These are phyloP conservation scores for Drosophila silvestris DNA, from an alignment of 2,888 invertebrate species.

Conservation along the genomic window DNA sequence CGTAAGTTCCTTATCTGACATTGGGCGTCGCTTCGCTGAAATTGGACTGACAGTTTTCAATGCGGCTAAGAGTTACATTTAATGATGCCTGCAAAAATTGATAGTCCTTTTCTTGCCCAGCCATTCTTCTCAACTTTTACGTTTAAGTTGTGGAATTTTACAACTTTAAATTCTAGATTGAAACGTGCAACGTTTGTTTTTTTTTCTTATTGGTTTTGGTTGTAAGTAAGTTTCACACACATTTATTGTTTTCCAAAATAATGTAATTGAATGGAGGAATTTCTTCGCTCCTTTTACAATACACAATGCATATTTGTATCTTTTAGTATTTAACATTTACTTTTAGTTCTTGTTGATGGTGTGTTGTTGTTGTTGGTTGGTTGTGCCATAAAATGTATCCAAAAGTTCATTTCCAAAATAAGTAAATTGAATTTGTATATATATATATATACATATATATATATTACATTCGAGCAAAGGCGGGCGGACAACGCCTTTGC, in stretches of 20 bases:
- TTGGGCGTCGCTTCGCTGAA: constrained; percentile 22
- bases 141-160: constrained; percentile 57
- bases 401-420: constrained; percentile 62
- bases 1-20: constrained; percentile 51
- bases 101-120: constrained; percentile 17
- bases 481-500: constrained; percentile 39
- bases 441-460: constrained; percentile 12
- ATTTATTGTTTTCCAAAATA: constrained; percentile 70
- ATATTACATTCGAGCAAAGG: constrained; percentile 51
- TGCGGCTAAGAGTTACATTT: constrained; percentile 72
- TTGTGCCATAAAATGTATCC: constrained; percentile 77
- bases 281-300: constrained; percentile 59
- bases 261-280: constrained; percentile 63
- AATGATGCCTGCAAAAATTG: constrained; percentile 78
- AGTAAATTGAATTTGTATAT: constrained; percentile 45
- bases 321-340: constrained; percentile 50
- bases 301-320: constrained; percentile 38
- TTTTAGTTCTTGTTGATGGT: constrained; percentile 30
- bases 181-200: constrained; percentile 29
- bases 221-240: constrained; percentile 61
- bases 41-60: constrained; percentile 74
- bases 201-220: constrained; percentile 32
- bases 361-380: not conserved
- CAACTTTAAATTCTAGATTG: constrained; percentile 41
- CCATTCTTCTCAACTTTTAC: constrained; percentile 30